Base-by-base conservation (phyloP, 2,113 vertebrate species). In the Climacteris rufus region DNA sequence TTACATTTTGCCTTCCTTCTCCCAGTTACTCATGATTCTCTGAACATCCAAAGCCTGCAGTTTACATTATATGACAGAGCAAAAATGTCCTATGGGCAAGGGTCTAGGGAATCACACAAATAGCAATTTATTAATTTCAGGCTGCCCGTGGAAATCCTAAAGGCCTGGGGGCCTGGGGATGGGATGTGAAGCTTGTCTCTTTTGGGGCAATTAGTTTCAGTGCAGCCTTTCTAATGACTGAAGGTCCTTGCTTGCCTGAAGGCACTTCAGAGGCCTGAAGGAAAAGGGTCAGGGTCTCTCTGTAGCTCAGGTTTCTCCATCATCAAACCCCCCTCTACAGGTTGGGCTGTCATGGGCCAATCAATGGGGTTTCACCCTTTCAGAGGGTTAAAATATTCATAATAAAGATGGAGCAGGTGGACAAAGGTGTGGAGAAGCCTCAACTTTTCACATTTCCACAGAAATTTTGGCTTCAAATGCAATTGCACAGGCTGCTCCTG, bases 51-150 rank as follows among this genome's bases (percentile, higher is more conserved):
- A 85, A 94, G 40, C 69, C 76, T 69, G 91, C 56, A 88, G 90
- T 93, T 96, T 66, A 90, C 78, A 57, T 45, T 50, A 20, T 28
- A 70, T 74, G 93, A 94, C 93, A 84, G 86, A 90, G 84, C 39
- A 84, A 76, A 92, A 81, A 76, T 66, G 33, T 96, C 85, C 88
- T 70, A 24, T 93, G 89, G 87, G 59, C 83, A 94, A 78, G 57
- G 90, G 86, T 76, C 95, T 94, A 81, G 94, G 88, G 90, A 91
- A 93, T 81, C 89, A 87, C 76, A 96, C 83, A 95, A 95, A 95
- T 5, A 92, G 72, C 85, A 89, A 85, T 85, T 95, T 87, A 49
- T 56, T 96, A 11, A 71, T 87, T 97, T 90, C 78, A 39, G 54
- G 79, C 90, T 94, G 69, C 76, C 71, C 1, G 5, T 11, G 86